Conservation (phyloP, 2,113 vertebrate genomes). For the Nycticebus coucang region DNA sequence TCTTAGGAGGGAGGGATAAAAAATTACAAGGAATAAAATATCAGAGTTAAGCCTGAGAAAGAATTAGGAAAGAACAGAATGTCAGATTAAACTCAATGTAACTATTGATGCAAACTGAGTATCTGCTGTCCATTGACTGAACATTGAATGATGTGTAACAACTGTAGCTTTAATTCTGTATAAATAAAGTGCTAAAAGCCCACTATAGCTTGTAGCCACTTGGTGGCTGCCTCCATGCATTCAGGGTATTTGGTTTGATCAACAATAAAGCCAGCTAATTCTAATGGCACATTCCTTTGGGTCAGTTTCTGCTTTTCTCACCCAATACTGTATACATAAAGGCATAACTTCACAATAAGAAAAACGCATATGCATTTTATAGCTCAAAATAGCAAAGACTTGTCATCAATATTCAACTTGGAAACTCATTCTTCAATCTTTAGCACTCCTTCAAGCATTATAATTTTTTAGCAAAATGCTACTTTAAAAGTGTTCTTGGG, state of each 20-base stretch:
- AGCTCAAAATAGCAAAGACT: conserved; percentile 29
- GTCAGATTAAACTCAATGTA: background rate
- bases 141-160: background rate
- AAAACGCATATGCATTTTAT: background rate
- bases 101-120: background rate
- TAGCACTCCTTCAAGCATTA: conserved; percentile 43
- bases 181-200: conserved; percentile 16
- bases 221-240: background rate
- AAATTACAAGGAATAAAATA: background rate
- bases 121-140: background rate
- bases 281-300: background rate
- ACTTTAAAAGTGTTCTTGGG: conserved; percentile 27
- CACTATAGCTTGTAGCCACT: background rate
- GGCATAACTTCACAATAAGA: background rate
- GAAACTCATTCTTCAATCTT: conserved; percentile 31
- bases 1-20: background rate
- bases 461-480: conserved; percentile 52
- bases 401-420: conserved; percentile 33
- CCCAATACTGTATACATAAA: background rate
- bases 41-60: background rate
- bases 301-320: background rate
- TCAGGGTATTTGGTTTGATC: background rate
- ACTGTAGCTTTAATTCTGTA: conserved; percentile 24
- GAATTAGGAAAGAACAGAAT: background rate
- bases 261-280: conserved; percentile 23